A percentile compares a stretch with the other conserved stretches of the same genome.
Conservation (phyloP, 2,113 vertebrate species). For the Anser cygnoides region DNA sequence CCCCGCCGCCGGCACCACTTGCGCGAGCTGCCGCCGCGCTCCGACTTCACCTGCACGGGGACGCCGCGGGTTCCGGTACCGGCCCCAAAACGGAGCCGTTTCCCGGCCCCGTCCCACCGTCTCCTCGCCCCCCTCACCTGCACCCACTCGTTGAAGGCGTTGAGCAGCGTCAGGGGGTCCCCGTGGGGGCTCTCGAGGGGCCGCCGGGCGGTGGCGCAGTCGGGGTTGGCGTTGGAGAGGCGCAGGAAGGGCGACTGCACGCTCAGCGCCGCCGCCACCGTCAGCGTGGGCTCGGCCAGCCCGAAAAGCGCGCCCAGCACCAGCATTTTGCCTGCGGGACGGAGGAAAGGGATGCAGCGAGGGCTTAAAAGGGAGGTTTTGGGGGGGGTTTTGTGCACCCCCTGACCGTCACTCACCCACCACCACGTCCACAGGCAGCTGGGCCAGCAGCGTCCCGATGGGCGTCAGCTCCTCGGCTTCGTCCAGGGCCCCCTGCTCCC, state of each 20-base stretch:
- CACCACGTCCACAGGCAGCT: conserved; percentile 91
- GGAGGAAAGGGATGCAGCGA: rapidly evolving
- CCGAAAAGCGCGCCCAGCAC: conserved; percentile 86
- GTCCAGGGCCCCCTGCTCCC: conserved; percentile 89
- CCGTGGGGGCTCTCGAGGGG: conserved; percentile 88
- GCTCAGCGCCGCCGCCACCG: conserved; percentile 84
- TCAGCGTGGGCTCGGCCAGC: conserved; percentile 86
- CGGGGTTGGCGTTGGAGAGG: conserved; percentile 78
- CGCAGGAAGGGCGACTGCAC: conserved; percentile 89
- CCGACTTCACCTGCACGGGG: conserved; percentile 82
- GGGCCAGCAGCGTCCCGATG: conserved; percentile 87
- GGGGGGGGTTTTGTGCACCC: no score
- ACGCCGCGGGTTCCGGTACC: no score
- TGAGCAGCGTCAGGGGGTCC: conserved; percentile 91
- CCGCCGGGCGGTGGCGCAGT: conserved; percentile 76
- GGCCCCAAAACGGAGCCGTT: no score
- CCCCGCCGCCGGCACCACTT: conserved; percentile 90
- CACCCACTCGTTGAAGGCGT: conserved; percentile 90
- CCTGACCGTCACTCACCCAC: conserved; percentile 77
- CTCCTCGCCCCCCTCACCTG: conserved; percentile 74
- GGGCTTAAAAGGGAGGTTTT: not conserved
- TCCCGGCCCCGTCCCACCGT: no score
- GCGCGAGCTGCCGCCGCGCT: conserved; percentile 76
- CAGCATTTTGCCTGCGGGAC: conserved; percentile 87
- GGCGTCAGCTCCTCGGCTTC: conserved; percentile 78